Evolutionary conservation across 2,797 vertebrate genomes (phyloP).

Genomic region (Fistularia commersonii): DNA sequence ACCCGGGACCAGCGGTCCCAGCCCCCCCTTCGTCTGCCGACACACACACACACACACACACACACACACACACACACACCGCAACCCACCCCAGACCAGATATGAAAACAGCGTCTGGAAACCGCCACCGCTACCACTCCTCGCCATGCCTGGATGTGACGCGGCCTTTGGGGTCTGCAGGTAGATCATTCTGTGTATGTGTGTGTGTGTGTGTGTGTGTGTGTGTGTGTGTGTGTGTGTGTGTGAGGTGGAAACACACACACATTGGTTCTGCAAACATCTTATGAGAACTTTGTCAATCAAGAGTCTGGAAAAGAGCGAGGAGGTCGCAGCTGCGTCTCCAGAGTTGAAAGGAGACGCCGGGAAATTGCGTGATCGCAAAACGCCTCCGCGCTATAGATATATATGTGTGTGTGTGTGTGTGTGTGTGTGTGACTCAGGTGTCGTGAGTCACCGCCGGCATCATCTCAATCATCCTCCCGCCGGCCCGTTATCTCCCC

Average conservation of each 20-base stretch:
- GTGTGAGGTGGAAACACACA: too few species aligned
- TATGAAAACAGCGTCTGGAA: slow-evolving; percentile 58
- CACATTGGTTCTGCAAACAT: slow-evolving; percentile 1
- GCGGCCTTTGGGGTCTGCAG: slow-evolving; percentile 25
- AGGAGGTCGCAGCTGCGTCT: slow-evolving; percentile 49
- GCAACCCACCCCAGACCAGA: slow-evolving; percentile 53
- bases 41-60: neutral
- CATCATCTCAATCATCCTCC: slow-evolving; percentile 51
- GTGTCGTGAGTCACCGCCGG: slow-evolving; percentile 57
- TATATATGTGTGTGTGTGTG: too few species aligned
- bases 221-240: too few species aligned
- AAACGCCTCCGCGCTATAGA: slow-evolving; percentile 27
- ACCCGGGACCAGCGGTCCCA: slow-evolving; percentile 42
- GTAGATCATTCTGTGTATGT: slow-evolving; percentile 19
- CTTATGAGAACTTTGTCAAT: slow-evolving; percentile 46
- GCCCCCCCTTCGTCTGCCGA: slow-evolving; percentile 7
- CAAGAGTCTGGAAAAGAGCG: slow-evolving; percentile 35
- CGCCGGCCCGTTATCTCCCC: slow-evolving; percentile 38
- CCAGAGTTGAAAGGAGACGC: slow-evolving; percentile 47
- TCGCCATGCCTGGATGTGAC: slow-evolving; percentile 20
- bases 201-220: slow-evolving; percentile 26
- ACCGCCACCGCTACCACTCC: slow-evolving; percentile 36
- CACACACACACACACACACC: slow-evolving; percentile 65
- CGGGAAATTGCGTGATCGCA: slow-evolving; percentile 37
- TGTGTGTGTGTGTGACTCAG: slow-evolving; percentile 42